Evolutionary conservation across 1,140 invertebrate species (phyloP), one percentile per base, ranked within the genome.

Genomic region (Thalassaphorura encarpata): DNA sequence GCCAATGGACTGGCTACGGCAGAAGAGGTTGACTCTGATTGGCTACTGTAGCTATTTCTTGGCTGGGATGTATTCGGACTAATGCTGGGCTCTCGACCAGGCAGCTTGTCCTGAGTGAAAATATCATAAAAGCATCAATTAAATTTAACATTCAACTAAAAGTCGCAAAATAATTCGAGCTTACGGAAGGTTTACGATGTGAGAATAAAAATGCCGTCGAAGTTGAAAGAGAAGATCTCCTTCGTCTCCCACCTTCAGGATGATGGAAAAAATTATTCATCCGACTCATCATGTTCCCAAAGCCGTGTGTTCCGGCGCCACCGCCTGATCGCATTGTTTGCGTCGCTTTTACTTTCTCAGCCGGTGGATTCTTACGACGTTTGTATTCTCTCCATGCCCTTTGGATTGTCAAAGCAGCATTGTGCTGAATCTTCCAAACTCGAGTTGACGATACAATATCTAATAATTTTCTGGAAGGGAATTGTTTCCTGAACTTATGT

Each of bases 401-500:
- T 70, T 95, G 91, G 68, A 97, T 83, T 33, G 85, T 79, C 66
- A 86, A 82, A 21, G 91, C 89, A 21, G 91, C 90, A 70, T 94
- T 91, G 69, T 96, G 91, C 73, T 95, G 86, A 60, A 91, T 81
- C 73, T 96, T 96, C 83, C 90, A 92, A 73, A 91, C 85, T 70
- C 92, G 81, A 19, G 92, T 96, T 31, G 89, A 94, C 58, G 90
- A 93, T 60, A 92, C 87, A 69, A 94, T 90, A 71, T 89, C 86
- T 60, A 93, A 78, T 71, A 92, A 87, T 69, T 93, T 92, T 50
- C 92, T 78, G 2, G 89, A 94, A 31, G 93, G 92, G 73, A 96
- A 97, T 70, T 92, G 87, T 71, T 94, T 92, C 72, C 92, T 89
- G 71, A 95, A 97, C 74, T 95, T 94, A 54, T 86, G 82, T 72